phyloP scores from a whole-genome alignment of 2,888 invertebrate species.

The Deilephila elpenor region DNA sequence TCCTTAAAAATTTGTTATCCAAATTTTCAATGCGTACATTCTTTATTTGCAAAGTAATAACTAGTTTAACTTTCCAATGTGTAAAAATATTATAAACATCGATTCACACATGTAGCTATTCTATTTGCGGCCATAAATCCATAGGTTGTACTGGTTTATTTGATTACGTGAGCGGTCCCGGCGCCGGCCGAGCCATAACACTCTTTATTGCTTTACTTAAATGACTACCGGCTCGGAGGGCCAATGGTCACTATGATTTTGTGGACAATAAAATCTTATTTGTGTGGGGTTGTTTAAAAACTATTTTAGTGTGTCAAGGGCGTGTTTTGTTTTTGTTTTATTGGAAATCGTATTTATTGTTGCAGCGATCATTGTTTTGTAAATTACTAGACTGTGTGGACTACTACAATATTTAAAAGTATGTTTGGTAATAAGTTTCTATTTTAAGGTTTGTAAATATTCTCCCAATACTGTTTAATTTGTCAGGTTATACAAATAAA shows the following conservation, averaged over 20 bases:
- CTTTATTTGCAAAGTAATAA: neutral
- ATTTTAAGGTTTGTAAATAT: too few species aligned
- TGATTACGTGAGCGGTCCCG: slow-evolving; percentile 63
- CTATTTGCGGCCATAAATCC: slow-evolving; percentile 64
- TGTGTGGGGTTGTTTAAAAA: slow-evolving; percentile 8
- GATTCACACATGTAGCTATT: slow-evolving; percentile 42
- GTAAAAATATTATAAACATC: slow-evolving; percentile 5
- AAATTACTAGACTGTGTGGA: too few species aligned
- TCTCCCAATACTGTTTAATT: too few species aligned
- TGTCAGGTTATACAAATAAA: too few species aligned
- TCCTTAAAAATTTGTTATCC: too few species aligned
- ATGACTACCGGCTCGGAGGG: slow-evolving; percentile 51
- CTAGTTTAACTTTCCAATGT: neutral
- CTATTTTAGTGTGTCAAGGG: neutral
- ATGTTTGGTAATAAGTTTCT: too few species aligned
- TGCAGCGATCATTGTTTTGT: too few species aligned
- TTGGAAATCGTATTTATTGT: neutral
- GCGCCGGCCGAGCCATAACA: slow-evolving; percentile 63
- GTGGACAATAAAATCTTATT: slow-evolving; percentile 19
- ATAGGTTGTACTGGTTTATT: slow-evolving; percentile 66
- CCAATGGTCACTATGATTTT: slow-evolving; percentile 18
- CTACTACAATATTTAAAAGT: too few species aligned
- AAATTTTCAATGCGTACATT: too few species aligned
- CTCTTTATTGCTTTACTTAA: slow-evolving; percentile 67
- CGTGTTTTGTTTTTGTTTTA: neutral